Evolutionary conservation across 2,113 vertebrate species (phyloP).

Genomic region (Camarhynchus parvulus): DNA sequence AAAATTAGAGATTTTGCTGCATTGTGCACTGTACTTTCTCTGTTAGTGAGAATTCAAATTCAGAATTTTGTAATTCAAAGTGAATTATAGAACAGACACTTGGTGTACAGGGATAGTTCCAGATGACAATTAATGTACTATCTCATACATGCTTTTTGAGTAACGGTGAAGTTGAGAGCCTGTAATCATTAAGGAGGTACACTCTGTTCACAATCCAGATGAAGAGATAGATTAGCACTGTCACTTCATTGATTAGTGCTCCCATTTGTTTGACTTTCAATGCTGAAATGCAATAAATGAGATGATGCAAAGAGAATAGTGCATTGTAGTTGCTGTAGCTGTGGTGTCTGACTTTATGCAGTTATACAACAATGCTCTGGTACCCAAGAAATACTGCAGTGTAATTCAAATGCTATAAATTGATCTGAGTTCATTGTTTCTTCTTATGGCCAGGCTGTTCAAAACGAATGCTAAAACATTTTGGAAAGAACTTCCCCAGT

Average conservation of each 20-base stretch:
- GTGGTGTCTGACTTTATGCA: background rate
- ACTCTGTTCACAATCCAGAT: conserved; percentile 55
- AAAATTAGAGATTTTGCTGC: background rate
- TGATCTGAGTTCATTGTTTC: background rate
- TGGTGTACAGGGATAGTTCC: background rate
- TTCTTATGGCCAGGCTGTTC: conserved; percentile 7
- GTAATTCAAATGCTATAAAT: background rate
- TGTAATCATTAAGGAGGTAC: conserved; percentile 1
- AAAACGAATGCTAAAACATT: background rate
- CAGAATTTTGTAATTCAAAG: background rate
- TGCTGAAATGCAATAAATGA: conserved; percentile 9
- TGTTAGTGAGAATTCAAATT: background rate
- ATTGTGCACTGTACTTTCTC: background rate
- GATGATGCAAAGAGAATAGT: background rate
- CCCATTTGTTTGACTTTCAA: conserved; percentile 31
- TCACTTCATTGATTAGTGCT: conserved; percentile 51
- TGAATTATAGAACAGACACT: background rate
- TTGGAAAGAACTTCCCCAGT: background rate
- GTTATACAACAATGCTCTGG: background rate
- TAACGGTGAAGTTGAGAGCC: background rate
- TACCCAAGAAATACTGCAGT: background rate
- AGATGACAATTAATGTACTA: conserved; percentile 3
- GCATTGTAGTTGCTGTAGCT: background rate
- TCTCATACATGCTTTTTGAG: background rate
- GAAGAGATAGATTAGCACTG: conserved; percentile 43